Percentiles rank a stretch among this genome's conserved stretches.
Conservation (phyloP, 2,888 invertebrate species). For the Trachelus troglodyta region DNA sequence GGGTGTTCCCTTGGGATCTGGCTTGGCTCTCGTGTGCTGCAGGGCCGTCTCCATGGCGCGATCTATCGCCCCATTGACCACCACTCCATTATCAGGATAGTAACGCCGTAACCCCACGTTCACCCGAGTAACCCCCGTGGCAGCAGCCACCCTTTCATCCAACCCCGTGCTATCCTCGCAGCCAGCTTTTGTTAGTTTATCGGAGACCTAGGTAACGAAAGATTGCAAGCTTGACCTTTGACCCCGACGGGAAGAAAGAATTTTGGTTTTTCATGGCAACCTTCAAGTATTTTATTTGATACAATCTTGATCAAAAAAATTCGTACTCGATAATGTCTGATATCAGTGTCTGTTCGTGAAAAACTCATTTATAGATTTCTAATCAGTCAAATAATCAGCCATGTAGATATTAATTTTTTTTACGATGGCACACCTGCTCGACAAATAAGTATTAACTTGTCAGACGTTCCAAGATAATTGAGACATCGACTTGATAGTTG, state of each 20-base stretch:
- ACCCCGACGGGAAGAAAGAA: constrained; percentile 14
- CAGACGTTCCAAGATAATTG: not conserved
- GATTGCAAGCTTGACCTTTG: constrained; percentile 27
- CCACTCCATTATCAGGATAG: constrained; percentile 59
- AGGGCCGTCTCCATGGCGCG: constrained; percentile 42
- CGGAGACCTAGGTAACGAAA: constrained; percentile 33
- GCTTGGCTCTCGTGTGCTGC: constrained; percentile 43
- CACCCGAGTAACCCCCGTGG: constrained; percentile 28
- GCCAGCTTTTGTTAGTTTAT: constrained; percentile 64
- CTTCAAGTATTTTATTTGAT: constrained; percentile 30
- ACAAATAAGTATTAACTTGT: not conserved
- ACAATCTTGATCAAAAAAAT: not conserved
- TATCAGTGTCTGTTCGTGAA: not conserved
- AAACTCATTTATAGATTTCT: not conserved
- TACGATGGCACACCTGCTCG: not conserved
- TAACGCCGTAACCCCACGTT: constrained; percentile 51
- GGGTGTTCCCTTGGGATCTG: constrained; percentile 42
- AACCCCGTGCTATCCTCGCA: constrained; percentile 41
- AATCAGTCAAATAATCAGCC: not conserved
- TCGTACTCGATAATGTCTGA: not conserved
- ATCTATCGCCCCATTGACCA: constrained; percentile 59
- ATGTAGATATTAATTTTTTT: not conserved
- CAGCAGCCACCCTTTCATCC: constrained; percentile 19
- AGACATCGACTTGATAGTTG: not conserved
- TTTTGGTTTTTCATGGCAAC: constrained; percentile 17